Conservation (phyloP, 64 coral and sea anemone species). For the Astreopora myriophthalma region DNA sequence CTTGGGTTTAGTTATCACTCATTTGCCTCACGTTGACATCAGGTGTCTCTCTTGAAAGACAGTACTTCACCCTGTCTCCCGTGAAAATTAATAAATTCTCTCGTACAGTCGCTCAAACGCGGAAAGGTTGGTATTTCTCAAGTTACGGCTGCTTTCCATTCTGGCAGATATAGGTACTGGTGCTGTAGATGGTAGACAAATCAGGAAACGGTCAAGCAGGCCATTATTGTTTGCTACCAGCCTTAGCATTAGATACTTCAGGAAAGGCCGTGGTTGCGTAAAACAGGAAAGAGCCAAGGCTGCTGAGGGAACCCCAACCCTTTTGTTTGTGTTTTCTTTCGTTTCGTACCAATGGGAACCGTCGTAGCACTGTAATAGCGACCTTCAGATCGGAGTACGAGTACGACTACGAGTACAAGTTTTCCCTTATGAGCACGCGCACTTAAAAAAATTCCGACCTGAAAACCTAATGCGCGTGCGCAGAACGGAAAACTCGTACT, state of each 20-base stretch:
- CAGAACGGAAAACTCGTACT: too few relatives aligned
- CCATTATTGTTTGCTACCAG: neutral
- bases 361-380: conserved; percentile 28
- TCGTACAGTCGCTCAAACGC: neutral
- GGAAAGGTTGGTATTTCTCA: neutral
- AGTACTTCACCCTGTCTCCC: neutral
- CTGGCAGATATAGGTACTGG: too few relatives aligned
- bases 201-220: neutral
- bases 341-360: conserved; percentile 6
- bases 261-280: neutral
- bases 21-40: neutral
- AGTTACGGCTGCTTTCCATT: neutral
- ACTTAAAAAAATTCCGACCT: too few relatives aligned
- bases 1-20: neutral
- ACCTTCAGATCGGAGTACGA: too few relatives aligned
- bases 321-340: neutral
- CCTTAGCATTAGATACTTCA: neutral
- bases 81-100: neutral
- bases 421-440: too few relatives aligned
- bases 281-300: neutral
- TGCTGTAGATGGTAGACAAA: neutral
- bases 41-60: neutral
- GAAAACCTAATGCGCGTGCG: too few relatives aligned
- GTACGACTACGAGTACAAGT: too few relatives aligned
- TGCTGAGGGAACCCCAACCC: neutral